Evolutionary conservation across 2,113 vertebrate genomes (phyloP), one percentile per base, ranked within the genome.

Genomic region (Poeciliopsis occidentalis): DNA sequence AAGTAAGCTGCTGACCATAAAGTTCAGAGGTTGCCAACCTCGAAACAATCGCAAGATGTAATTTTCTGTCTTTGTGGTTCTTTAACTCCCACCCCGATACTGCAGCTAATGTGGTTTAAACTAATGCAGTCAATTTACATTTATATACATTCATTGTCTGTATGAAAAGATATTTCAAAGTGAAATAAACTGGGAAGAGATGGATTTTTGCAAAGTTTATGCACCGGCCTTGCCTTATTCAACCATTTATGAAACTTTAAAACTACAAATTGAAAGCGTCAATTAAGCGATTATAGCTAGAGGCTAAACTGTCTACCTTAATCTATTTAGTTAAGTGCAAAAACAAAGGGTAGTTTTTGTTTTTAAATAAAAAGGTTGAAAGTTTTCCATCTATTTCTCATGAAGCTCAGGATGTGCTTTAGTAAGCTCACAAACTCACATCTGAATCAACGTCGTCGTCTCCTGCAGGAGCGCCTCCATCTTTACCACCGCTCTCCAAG

Each of bases 401-500:
- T 41, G 39, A n/a, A 24, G 51, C 51, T 57, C 10, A 24, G 24
- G 24, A 57, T n/a, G 24, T 8, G 51, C 31, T 12, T 13, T 39
- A 8, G 64, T 51, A 12, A 69, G 30, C 22, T n/a, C 22, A 54
- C 4, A 31, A 65, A 51, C 84, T 87, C 60, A 93, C 92, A 8
- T 91, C 90, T 64, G 76, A 89, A 0, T 96, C 96, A 27, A 83
- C 92, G 0, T 96, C 96, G 0, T 96, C 96, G 0, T 94, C 94
- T 60, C 92, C 96, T 26, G 95, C 96, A 0, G 94, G 93, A 7
- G 92, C 92, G 0, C 96, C 97, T 0, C 98, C 98, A 0, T 99
- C 98, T 89, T 96, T 96, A 6, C 98, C 98, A 0, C 98, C 98
- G 0, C 97, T 99, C 89, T 98, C 97, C 92, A 99, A 60, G 92